These are phyloP conservation scores for Erpobdella octoculata DNA, from an alignment of 2,888 invertebrate species.

Conservation along the genomic window DNA sequence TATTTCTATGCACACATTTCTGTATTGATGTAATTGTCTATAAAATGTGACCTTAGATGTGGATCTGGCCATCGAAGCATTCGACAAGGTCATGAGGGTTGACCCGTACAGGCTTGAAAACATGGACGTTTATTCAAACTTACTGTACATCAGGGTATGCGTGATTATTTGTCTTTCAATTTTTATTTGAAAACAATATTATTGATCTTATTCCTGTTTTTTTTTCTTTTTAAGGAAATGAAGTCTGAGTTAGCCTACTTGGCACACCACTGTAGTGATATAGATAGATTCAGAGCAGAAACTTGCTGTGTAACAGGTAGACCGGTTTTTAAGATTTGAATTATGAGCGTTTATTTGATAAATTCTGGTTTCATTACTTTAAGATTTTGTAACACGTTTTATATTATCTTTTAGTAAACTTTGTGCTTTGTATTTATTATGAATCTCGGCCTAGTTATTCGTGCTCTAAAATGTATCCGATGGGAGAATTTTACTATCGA, in stretches of 20 bases:
- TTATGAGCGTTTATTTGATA: no score
- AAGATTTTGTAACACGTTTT: no score
- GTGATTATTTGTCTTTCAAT: not conserved
- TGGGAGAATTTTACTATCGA: no score
- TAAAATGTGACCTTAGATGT: conserved; percentile 62
- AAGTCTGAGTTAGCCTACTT: conserved; percentile 82
- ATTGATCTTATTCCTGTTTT: no score
- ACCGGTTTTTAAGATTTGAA: not conserved
- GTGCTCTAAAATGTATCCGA: no score
- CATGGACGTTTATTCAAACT: conserved; percentile 91
- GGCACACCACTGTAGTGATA: conserved; percentile 83
- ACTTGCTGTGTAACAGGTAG: conserved; percentile 64
- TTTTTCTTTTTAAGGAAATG: conserved; percentile 59
- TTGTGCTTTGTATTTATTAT: no score
- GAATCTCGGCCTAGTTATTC: no score
- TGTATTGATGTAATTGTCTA: not conserved
- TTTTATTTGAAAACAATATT: not conserved
- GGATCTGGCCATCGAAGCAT: conserved; percentile 75
- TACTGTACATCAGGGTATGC: conserved; percentile 73
- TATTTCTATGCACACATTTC: not conserved
- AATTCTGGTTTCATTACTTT: no score
- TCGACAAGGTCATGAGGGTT: conserved; percentile 69
- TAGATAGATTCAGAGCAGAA: conserved; percentile 92
- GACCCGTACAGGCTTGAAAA: conserved; percentile 91
- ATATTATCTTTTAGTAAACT: no score